phyloP scores from a whole-genome alignment of 2,113 vertebrate species.

The Oncorhynchus tshawytscha region DNA sequence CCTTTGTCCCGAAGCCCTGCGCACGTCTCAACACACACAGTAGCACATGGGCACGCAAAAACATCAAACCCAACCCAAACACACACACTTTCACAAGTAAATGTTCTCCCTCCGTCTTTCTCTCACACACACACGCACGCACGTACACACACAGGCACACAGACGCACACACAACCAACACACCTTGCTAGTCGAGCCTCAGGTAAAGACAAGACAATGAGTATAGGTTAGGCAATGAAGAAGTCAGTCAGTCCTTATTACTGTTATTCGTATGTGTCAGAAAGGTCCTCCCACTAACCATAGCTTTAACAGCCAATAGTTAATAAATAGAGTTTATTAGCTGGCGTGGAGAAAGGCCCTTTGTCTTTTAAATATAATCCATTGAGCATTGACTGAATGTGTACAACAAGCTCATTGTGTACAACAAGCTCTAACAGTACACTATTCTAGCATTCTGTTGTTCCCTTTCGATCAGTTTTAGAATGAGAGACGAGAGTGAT shows the following conservation, averaged over 20 bases:
- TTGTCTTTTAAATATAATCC: constrained; percentile 17
- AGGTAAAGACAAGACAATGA: not conserved
- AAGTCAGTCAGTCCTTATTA: not conserved
- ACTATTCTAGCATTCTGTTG: constrained; percentile 13
- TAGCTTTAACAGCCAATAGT: not conserved
- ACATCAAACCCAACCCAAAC: not conserved
- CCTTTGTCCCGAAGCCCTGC: constrained; percentile 55
- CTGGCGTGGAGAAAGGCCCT: not conserved
- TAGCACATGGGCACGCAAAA: not conserved
- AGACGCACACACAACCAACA: not conserved
- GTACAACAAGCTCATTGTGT: not conserved
- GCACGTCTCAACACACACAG: constrained; percentile 22
- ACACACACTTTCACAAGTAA: not conserved
- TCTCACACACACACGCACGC: not conserved
- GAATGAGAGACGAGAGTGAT: constrained; percentile 43
- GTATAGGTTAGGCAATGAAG: not conserved
- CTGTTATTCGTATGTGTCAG: not conserved
- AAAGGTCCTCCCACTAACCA: not conserved
- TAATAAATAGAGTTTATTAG: not conserved
- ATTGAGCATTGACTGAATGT: constrained; percentile 11
- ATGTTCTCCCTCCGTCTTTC: not conserved
- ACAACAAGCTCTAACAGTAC: constrained; percentile 20
- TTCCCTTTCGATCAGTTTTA: constrained; percentile 19
- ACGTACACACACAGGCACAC: not conserved
- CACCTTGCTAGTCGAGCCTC: not conserved